Conservation (phyloP, 2,797 vertebrate genomes). For the Loris lydekkerianus region DNA sequence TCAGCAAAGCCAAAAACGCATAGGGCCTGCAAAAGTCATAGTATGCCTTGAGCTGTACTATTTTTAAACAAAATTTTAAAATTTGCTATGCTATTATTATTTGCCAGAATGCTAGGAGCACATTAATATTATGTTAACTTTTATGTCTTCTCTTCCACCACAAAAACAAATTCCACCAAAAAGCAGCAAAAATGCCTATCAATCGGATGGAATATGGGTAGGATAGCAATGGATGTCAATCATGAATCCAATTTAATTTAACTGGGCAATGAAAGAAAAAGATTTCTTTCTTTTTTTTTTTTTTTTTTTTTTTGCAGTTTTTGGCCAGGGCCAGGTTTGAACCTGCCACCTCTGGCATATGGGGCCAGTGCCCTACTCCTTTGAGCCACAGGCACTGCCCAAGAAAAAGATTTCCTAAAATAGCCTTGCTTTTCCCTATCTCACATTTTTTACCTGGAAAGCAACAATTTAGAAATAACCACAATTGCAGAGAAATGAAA, state of each 20-base stretch:
- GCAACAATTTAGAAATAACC: constrained; percentile 31
- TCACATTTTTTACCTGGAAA: background rate
- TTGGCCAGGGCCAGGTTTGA: too few species aligned
- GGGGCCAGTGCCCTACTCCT: too few species aligned
- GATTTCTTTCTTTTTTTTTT: background rate
- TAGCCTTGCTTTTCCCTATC: background rate
- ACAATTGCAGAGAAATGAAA: background rate
- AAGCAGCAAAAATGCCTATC: background rate
- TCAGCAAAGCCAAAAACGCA: background rate
- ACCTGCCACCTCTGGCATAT: too few species aligned
- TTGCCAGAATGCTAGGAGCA: background rate
- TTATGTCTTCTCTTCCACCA: background rate
- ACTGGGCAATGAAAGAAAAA: background rate
- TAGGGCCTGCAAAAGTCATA: background rate
- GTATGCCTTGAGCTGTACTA: background rate
- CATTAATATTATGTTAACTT: background rate
- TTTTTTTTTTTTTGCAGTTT: too few species aligned
- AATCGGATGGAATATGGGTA: background rate
- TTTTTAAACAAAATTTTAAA: background rate
- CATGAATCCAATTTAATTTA: background rate
- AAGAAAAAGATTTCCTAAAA: constrained; percentile 23
- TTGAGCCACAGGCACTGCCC: too few species aligned
- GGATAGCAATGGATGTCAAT: background rate
- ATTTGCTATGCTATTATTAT: background rate
- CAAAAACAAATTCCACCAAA: background rate